These are phyloP conservation scores for Ophthalmolycus amberensis DNA, from an alignment of 2,113 vertebrate species.

Conservation along the genomic window DNA sequence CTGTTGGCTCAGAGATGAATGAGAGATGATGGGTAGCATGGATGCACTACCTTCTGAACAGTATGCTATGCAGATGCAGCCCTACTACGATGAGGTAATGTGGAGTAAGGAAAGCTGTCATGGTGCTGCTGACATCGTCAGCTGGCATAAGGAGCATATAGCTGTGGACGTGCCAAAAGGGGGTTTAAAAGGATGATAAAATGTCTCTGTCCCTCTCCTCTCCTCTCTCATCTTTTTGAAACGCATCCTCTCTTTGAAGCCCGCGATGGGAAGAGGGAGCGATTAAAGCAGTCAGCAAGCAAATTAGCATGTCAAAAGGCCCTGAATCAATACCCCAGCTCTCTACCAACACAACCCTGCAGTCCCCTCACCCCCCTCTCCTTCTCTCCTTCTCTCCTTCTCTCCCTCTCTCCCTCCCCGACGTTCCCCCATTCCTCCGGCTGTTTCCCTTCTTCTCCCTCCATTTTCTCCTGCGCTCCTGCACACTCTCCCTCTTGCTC, in stretches of 20 bases:
- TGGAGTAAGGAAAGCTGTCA: not conserved
- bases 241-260: conserved; percentile 89
- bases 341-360: conserved; percentile 76
- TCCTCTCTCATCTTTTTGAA: conserved; percentile 76
- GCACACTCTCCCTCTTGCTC: conserved; percentile 64
- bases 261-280: conserved; percentile 78
- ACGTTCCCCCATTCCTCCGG: conserved; percentile 60
- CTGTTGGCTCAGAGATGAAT: too few species aligned
- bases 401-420: conserved; percentile 42
- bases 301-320: conserved; percentile 92
- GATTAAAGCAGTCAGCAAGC: conserved; percentile 85
- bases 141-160: conserved; percentile 30
- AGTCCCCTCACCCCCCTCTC: conserved; percentile 56
- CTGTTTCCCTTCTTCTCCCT: conserved; percentile 65
- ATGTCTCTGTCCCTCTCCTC: conserved; percentile 27
- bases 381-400: conserved; percentile 35
- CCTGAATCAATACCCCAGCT: conserved; percentile 87
- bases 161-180: conserved; percentile 19
- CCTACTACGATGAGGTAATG: not conserved
- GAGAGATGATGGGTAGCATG: too few species aligned
- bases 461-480: conserved; percentile 58
- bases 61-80: not conserved
- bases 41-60: not conserved
- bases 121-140: conserved; percentile 27
- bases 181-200: conserved; percentile 23